Evolutionary conservation across 2,888 invertebrate species (phyloP).

Genomic region (Drosophila diplacantha): DNA sequence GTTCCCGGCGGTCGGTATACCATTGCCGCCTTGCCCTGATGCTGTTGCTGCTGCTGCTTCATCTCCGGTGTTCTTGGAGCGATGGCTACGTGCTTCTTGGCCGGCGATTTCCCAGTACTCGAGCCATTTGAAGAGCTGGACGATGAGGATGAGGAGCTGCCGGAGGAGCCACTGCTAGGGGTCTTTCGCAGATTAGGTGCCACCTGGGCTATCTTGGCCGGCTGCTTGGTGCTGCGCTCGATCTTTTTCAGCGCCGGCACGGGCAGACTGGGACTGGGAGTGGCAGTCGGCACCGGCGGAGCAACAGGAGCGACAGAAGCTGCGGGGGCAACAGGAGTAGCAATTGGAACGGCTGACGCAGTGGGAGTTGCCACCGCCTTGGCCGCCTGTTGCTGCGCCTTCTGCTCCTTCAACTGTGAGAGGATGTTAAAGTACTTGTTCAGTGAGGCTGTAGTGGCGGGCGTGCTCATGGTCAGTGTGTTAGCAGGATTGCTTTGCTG

Average conservation of each 20-base stretch:
- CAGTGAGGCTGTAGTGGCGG: slow-evolving; percentile 73
- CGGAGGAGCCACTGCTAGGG: slow-evolving; percentile 56
- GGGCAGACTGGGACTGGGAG: slow-evolving; percentile 48
- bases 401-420: slow-evolving; percentile 73
- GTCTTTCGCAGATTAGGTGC: slow-evolving; percentile 77
- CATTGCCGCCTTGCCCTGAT: slow-evolving; percentile 54
- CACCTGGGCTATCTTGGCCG: slow-evolving; percentile 77
- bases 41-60: slow-evolving; percentile 72
- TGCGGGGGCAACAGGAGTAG: slow-evolving; percentile 2
- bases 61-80: slow-evolving; percentile 77
- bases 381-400: slow-evolving; percentile 42
- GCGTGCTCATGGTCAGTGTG: slow-evolving; percentile 71
- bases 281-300: neutral
- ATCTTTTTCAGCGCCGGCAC: slow-evolving; percentile 77
- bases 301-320: slow-evolving; percentile 1
- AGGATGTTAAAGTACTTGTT: slow-evolving; percentile 77
- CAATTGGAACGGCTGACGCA: slow-evolving; percentile 11
- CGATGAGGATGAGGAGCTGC: slow-evolving; percentile 72
- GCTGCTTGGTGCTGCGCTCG: slow-evolving; percentile 76
- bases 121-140: slow-evolving; percentile 37
- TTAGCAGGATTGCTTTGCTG: slow-evolving; percentile 50
- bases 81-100: slow-evolving; percentile 78
- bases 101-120: slow-evolving; percentile 74
- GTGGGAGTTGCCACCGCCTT: slow-evolving; percentile 20
- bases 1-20: slow-evolving; percentile 24